Base-by-base conservation (phyloP, 2,113 vertebrate genomes). In the Seriola dumerili region DNA sequence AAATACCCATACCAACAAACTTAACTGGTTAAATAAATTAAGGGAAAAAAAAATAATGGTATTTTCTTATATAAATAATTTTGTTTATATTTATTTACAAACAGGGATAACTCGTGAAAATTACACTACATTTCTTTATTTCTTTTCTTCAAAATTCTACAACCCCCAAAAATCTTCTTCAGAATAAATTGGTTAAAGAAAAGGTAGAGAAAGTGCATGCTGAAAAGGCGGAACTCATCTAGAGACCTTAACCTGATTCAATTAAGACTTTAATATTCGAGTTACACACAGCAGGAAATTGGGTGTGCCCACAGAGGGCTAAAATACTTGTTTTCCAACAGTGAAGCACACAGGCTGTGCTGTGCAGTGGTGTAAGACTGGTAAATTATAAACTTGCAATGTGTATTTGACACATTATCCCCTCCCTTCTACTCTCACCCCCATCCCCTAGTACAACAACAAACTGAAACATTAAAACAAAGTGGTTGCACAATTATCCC, bases 401-500 rank as follows among this genome's bases (percentile, higher is more conserved):
- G 61, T 80, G 88, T 87, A 76, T 85, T 83, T 86, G 54, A 88
- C 71, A 86, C 84, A 87, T 81, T 74, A 83, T 62, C 73, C 42
- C 62, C 40, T 72, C 8, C 13, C 46, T 19, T 21, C 16, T 48
- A 36, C n/a, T n/a, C 40, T 11, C 8, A 48, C 46, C 50, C 46
- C 50, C 6, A 25, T 71, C 54, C 19, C 71, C 38, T 48, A 55
- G 58, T 64, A 54, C 68, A 87, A 83, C 73, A 91, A 82, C 75
- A 85, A 78, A 78, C 75, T 57, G 21, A 80, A 78, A 76, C 80
- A 87, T 86, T 85, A 82, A 91, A 91, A 92, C 87, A 88, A 85
- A 87, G 72, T 80, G 83, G 80, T 83, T 90, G 86, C 72, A 79
- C 85, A 92, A 91, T 93, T 85, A 92, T 87, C 88, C 83, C 92